Conservation (phyloP, 2,797 vertebrate genomes). For the Cynodonichthys magdalenae region DNA sequence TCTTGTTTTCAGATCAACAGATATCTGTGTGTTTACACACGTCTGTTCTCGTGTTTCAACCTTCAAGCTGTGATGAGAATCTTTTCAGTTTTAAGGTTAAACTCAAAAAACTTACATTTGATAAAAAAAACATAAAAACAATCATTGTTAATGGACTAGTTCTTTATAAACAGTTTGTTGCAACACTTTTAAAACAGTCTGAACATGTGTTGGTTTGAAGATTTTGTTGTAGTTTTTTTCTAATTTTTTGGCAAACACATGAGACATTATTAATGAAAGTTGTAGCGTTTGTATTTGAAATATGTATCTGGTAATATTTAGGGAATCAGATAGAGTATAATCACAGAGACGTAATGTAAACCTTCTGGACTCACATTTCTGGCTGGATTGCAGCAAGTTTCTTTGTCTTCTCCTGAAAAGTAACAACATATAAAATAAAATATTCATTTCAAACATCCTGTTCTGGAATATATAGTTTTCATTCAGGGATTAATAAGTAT, state of each 20-base stretch:
- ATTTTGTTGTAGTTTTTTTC: too few species aligned
- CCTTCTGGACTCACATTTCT: slow-evolving; percentile 75
- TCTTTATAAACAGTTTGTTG: too few species aligned
- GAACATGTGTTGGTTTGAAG: too few species aligned
- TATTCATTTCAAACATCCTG: slow-evolving; percentile 4
- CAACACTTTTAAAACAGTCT: too few species aligned
- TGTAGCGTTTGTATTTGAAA: too few species aligned
- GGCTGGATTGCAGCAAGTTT: slow-evolving; percentile 78
- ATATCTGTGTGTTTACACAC: background rate
- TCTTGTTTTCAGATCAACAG: background rate
- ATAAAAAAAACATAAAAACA: too few species aligned
- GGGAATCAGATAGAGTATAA: too few species aligned
- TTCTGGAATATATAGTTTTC: background rate
- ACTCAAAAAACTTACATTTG: background rate
- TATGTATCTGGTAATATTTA: too few species aligned
- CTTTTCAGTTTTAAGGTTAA: background rate
- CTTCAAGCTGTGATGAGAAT: background rate
- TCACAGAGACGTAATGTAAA: background rate
- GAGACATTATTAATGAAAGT: too few species aligned
- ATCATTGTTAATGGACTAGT: too few species aligned
- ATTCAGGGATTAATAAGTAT: background rate
- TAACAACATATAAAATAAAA: slow-evolving; percentile 33
- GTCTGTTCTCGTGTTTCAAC: background rate
- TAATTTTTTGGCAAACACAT: too few species aligned
- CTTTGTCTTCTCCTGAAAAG: slow-evolving; percentile 81